phyloP scores from a whole-genome alignment of 92 coral and sea anemone species.

The Montipora capitata region DNA sequence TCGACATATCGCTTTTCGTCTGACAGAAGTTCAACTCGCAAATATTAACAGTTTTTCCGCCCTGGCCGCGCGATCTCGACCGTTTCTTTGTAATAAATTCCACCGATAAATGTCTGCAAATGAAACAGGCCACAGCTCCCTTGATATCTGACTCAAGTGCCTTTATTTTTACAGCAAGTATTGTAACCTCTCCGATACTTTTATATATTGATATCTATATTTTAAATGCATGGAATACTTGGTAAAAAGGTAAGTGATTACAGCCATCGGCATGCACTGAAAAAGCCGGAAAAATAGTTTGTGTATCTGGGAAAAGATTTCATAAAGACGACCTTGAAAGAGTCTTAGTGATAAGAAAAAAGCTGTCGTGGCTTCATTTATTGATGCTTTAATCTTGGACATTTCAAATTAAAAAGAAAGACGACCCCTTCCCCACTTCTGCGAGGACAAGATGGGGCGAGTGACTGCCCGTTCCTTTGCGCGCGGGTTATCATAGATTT shows the following conservation, averaged over 20 bases:
- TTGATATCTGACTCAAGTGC: not conserved
- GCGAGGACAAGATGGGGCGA: too few relatives aligned
- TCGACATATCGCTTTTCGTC: slow-evolving; percentile 10
- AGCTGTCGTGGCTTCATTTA: too few relatives aligned
- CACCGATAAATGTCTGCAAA: not conserved
- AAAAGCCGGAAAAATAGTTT: not conserved
- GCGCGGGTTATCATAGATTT: too few relatives aligned
- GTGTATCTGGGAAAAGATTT: not conserved
- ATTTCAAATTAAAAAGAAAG: too few relatives aligned
- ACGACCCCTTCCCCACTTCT: too few relatives aligned
- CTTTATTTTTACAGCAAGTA: slow-evolving; percentile 11
- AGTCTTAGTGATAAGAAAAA: too few relatives aligned
- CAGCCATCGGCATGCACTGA: not conserved
- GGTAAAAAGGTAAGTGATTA: not conserved
- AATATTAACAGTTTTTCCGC: not conserved
- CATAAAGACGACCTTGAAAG: not conserved
- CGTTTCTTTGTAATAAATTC: not conserved
- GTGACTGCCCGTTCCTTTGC: too few relatives aligned
- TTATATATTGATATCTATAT: slow-evolving; percentile 3
- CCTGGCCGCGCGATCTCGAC: not conserved
- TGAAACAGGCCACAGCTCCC: not conserved
- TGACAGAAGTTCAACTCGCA: not conserved
- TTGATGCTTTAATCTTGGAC: too few relatives aligned
- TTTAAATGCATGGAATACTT: slow-evolving; percentile 21
- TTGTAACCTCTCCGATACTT: not conserved